Conservation (phyloP, 2,797 vertebrate genomes). For the Micromesistius poutassou region DNA sequence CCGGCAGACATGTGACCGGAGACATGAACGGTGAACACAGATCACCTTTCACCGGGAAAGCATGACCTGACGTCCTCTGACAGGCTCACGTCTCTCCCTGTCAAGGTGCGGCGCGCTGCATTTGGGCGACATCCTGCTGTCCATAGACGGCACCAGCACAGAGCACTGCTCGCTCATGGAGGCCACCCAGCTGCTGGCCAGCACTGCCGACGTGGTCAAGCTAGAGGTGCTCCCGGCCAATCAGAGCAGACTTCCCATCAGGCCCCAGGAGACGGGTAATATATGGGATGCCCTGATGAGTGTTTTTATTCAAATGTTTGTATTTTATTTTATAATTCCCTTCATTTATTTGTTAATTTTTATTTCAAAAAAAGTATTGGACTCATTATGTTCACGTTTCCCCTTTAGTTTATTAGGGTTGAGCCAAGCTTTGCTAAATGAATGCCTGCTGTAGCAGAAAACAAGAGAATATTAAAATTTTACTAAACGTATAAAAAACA, state of each 20-base stretch:
- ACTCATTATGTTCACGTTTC: no score
- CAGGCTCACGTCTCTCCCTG: constrained; percentile 17
- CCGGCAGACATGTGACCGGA: neutral
- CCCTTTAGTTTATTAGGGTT: no score
- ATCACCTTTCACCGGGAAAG: neutral
- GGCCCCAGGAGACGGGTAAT: constrained; percentile 85
- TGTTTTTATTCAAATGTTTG: no score
- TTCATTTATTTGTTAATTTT: constrained; percentile 5
- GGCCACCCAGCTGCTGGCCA: constrained; percentile 90
- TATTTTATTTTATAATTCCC: neutral
- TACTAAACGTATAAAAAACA: no score
- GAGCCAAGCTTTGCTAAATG: no score
- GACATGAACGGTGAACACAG: no score
- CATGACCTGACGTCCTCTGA: neutral
- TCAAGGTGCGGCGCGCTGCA: constrained; percentile 87
- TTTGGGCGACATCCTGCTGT: constrained; percentile 86
- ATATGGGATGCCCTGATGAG: neutral
- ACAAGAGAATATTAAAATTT: no score
- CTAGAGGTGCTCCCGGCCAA: constrained; percentile 89
- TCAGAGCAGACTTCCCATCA: constrained; percentile 79
- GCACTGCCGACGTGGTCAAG: constrained; percentile 81
- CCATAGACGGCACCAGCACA: constrained; percentile 91
- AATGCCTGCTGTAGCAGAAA: no score
- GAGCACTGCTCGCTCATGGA: constrained; percentile 93
- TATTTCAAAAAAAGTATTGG: neutral